phyloP scores from a whole-genome alignment of 2,797 vertebrate genomes.

The Melanotaenia nigrans region DNA sequence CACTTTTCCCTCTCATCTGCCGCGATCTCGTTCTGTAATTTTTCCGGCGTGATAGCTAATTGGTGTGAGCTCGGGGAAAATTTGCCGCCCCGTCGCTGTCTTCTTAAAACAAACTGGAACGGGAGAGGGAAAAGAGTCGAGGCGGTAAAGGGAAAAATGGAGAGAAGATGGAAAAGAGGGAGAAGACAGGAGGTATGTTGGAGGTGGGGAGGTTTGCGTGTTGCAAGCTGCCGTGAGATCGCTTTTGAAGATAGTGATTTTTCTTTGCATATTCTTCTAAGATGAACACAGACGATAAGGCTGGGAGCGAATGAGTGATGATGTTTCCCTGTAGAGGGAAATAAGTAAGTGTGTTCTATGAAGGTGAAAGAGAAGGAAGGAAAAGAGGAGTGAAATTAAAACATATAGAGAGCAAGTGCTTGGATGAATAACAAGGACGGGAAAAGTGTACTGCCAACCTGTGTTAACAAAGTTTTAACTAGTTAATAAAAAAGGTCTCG shows the following conservation, averaged over 20 bases:
- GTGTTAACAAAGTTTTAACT: slow-evolving; percentile 32
- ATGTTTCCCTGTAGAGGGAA: slow-evolving; percentile 30
- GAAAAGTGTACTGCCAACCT: slow-evolving; percentile 14
- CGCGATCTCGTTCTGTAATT: slow-evolving; percentile 64
- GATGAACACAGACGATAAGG: slow-evolving; percentile 50
- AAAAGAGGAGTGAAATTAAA: slow-evolving; percentile 24
- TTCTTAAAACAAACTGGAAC: slow-evolving; percentile 64
- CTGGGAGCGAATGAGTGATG: slow-evolving; percentile 29
- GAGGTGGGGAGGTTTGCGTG: not conserved
- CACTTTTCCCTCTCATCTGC: slow-evolving; percentile 67
- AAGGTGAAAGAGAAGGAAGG: slow-evolving; percentile 32
- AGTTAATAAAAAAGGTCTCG: slow-evolving; percentile 38
- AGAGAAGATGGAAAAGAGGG: slow-evolving; percentile 59
- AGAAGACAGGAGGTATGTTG: slow-evolving; percentile 68
- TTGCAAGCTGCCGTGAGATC: slow-evolving; percentile 34
- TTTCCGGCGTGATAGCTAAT: slow-evolving; percentile 70
- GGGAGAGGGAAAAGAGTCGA: slow-evolving; percentile 42
- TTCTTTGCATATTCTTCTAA: slow-evolving; percentile 48
- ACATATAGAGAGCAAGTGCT: slow-evolving; percentile 9
- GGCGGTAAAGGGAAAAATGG: slow-evolving; percentile 60
- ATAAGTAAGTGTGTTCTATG: slow-evolving; percentile 39
- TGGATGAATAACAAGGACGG: slow-evolving; percentile 26
- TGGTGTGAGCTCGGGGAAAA: slow-evolving; percentile 64
- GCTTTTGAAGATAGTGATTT: slow-evolving; percentile 44
- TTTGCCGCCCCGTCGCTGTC: slow-evolving; percentile 33